Base-by-base conservation (phyloP, 2,888 invertebrate genomes). In the Steinernema hermaphroditum region DNA sequence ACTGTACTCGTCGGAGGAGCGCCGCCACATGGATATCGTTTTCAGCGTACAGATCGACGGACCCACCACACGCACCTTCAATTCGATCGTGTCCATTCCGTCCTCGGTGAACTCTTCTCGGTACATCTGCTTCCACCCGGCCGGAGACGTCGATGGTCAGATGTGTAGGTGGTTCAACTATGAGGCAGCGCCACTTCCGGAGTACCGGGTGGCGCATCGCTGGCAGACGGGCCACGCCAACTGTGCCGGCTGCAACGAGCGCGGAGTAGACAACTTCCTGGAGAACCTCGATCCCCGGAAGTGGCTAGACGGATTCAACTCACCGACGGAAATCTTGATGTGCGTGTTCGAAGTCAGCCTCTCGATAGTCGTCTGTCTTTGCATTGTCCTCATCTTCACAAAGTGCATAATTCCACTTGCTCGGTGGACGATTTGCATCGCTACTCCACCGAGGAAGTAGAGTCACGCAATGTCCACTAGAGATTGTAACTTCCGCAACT, bases 91-190 rank as follows among this genome's bases (percentile, higher is more conserved):
- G 1, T 69, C 77, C 9, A 54, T 80, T 2, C 77, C 80, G 14
- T 71, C 83, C 0, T 44, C 76, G 8, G 78, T 84, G 22, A 72
- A 78, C 29, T 76, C 78, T 0, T 46, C 72, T 0, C 72, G 82
- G 44, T 77, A 77, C 27, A 77, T 86, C n/a, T 84, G 85, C 62
- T 75, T 86, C 70, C 76, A 84, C 72, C 84, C 85, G 27, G 74
- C 78, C 37, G 82, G 83, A 16, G 78, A 80, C 46, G 44, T 69
- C 8, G 72, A 78, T 1, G 74, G 71, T 8, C 73, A 80, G 57
- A 74, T 74, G 16, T 86, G 84, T 72, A 76, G 80, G 41, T 76
- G 77, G 78, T 50, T 82, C 46, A 50, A 69, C 43, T 85, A 72
- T 68, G 49, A 75, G 27, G 69, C 62, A 2, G 62, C 62, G 37